phyloP scores from a whole-genome alignment of 2,113 vertebrate genomes.

The Atractosteus spatula region DNA sequence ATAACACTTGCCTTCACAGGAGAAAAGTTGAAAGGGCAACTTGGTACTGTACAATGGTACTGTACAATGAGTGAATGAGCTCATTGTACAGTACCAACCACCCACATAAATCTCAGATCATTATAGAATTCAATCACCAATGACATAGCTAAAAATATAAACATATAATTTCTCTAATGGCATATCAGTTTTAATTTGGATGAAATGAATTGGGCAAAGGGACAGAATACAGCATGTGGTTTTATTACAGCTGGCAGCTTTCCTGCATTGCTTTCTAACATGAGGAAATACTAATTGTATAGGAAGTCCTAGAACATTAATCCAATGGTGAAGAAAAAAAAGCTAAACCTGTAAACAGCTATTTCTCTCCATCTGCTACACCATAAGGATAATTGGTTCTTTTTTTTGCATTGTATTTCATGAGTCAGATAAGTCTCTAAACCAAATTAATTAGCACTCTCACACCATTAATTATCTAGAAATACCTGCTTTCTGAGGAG shows the following conservation, averaged over 20 bases:
- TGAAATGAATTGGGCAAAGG: background rate
- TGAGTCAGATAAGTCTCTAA: background rate
- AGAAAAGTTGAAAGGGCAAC: too few relatives aligned
- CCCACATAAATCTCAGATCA: too few relatives aligned
- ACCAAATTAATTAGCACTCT: too few relatives aligned
- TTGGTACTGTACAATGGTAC: too few relatives aligned
- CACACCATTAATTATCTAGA: too few relatives aligned
- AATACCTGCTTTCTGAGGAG: too few relatives aligned
- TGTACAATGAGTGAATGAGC: too few relatives aligned
- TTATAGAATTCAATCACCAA: too few relatives aligned
- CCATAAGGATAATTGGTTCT: background rate
- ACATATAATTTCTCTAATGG: too few relatives aligned
- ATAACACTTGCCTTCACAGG: too few relatives aligned
- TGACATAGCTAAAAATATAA: too few relatives aligned
- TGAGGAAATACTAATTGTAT: constrained; percentile 6
- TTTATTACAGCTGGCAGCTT: background rate
- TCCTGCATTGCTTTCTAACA: background rate
- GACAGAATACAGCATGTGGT: background rate
- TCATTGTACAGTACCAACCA: too few relatives aligned
- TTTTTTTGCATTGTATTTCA: background rate
- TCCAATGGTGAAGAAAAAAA: background rate
- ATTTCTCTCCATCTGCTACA: background rate
- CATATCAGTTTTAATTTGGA: background rate
- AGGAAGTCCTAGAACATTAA: background rate
- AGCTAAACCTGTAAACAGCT: background rate